Evolutionary conservation across 1,140 invertebrate species (phyloP).

Genomic region (Oryzaephilus surinamensis): DNA sequence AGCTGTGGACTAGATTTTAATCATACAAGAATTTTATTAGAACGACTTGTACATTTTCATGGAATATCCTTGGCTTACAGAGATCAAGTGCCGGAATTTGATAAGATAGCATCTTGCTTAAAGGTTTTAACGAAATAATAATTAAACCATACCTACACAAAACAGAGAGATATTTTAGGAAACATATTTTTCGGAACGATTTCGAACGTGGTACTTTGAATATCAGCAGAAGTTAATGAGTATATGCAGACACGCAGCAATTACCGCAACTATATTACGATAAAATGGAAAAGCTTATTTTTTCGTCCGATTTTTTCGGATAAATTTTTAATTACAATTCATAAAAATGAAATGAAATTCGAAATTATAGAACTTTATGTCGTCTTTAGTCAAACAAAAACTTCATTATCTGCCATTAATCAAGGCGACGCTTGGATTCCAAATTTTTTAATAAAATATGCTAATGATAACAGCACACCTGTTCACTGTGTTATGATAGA

Average conservation of each 20-base stretch:
- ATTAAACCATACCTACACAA: conserved; percentile 2
- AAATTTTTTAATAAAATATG: conserved; percentile 52
- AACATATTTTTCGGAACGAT: conserved; percentile 45
- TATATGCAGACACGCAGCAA: conserved; percentile 51
- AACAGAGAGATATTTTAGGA: conserved; percentile 34
- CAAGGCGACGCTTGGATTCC: conserved; percentile 64
- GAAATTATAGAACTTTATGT: too few species aligned
- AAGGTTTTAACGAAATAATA: conserved; percentile 19
- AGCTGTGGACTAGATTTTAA: conserved; percentile 42
- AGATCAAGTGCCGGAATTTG: conserved; percentile 48
- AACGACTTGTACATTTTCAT: conserved; percentile 53
- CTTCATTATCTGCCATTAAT: conserved; percentile 39
- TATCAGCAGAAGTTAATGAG: conserved; percentile 39
- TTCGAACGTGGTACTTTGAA: conserved; percentile 49
- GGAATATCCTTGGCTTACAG: conserved; percentile 55
- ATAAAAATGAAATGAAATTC: too few species aligned
- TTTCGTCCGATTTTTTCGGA: conserved; percentile 37
- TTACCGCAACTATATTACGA: conserved; percentile 47
- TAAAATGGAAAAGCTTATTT: conserved; percentile 43
- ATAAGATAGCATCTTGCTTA: conserved; percentile 29
- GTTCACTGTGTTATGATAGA: conserved; percentile 56
- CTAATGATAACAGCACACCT: conserved; percentile 31
- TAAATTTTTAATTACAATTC: conserved; percentile 30
- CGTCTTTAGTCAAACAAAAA: conserved; percentile 27
- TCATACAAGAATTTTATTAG: conserved; percentile 43